Evolutionary conservation across 2,113 vertebrate species (phyloP), one percentile per base, ranked within the genome.

Genomic region (Siniperca chuatsi): DNA sequence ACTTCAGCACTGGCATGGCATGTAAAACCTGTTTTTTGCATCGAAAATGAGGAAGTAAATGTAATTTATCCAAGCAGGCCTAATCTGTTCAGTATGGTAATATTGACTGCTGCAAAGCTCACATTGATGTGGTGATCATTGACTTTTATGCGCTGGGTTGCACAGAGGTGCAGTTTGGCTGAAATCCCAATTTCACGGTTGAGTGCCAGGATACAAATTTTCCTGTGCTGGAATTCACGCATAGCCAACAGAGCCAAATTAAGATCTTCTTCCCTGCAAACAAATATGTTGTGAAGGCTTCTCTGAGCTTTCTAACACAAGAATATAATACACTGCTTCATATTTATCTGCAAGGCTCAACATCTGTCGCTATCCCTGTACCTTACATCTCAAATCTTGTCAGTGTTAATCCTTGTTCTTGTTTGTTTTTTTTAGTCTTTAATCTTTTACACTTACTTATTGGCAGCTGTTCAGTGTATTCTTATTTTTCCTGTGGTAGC

Each of bases 141-240:
- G 18, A n/a, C 37, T 67, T 60, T 8, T 2, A 2, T 29, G 48
- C 1, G 4, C 54, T 55, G 1, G 25, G 37, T 75, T 25, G n/a
- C 81, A 8, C 72, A 25, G 46, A 86, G 37, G 25, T 82, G 76
- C 21, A 4, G 44, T 69, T 86, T 8, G 46, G 65, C 78, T 78
- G 23, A 54, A 54, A 61, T 70, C 10, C 11, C 33, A 52, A 52
- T 78, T 81, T 79, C 71, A 37, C 75, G 0, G 6, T 20, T 6
- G 0, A 57, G 57, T 86, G 79, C 46, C 44, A 60, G 72, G 23
- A 52, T 44, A 13, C 23, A 68, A 1, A 65, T 65, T 57, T 57
- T 15, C 25, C 20, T 55, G 40, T 37, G 61, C 11, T 68, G 69
- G 69, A 57, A 33, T 64, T 64, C 29, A 66, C 20, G 1, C 23